These are phyloP conservation scores for Neolamprologus kungweensis DNA, from an alignment of 2,113 vertebrate genomes.

Conservation along the genomic window DNA sequence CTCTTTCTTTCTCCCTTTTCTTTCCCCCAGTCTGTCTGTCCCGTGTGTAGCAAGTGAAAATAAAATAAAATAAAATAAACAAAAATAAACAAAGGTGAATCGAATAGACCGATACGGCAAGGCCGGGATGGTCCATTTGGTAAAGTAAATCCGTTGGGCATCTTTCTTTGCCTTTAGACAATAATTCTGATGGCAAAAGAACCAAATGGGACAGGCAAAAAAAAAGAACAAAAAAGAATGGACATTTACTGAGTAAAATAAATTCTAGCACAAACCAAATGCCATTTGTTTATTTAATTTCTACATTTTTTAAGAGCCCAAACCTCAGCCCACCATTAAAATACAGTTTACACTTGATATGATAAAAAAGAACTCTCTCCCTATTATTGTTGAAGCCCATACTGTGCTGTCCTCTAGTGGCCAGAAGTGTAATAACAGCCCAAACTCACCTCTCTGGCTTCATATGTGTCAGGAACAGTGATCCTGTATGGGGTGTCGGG, in stretches of 20 bases:
- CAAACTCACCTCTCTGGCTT: slow-evolving; percentile 84
- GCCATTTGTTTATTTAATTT: not conserved
- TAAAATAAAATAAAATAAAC: not conserved
- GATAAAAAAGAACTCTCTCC: not conserved
- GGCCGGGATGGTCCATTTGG: not conserved
- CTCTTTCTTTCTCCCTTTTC: not conserved
- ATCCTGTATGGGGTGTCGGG: slow-evolving; percentile 90
- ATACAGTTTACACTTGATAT: not conserved
- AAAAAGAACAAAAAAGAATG: not conserved
- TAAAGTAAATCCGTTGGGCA: not conserved
- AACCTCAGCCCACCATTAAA: not conserved
- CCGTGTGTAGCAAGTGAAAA: not conserved
- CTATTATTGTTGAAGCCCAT: not conserved
- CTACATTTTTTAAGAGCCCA: not conserved
- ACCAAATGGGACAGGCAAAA: too few species aligned
- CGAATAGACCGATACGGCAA: not conserved
- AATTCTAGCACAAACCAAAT: not conserved
- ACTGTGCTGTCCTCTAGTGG: slow-evolving; percentile 29
- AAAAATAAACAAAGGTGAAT: not conserved
- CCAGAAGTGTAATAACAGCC: not conserved
- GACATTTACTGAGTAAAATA: not conserved
- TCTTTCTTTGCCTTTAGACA: not conserved
- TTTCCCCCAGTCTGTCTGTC: not conserved
- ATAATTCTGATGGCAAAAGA: not conserved
- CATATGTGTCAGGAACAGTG: slow-evolving; percentile 91